These are phyloP conservation scores for Sandelia bainsii DNA, from an alignment of 2,797 vertebrate species.

Conservation along the genomic window DNA sequence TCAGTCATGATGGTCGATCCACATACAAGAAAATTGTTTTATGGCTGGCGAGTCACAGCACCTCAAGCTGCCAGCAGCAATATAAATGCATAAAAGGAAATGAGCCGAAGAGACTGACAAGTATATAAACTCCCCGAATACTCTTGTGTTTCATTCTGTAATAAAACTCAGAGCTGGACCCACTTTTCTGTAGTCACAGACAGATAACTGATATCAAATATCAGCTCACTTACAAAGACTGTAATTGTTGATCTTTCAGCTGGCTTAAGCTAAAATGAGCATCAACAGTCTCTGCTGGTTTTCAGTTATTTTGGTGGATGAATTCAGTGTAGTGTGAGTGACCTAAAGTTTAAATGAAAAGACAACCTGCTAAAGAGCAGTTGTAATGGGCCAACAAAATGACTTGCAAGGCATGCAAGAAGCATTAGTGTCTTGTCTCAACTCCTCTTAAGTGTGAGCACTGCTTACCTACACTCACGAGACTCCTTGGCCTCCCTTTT, in stretches of 20 bases:
- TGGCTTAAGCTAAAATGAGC: background rate
- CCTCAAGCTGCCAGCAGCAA: conserved; percentile 62
- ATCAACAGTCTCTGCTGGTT: conserved; percentile 15
- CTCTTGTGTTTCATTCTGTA: conserved; percentile 35
- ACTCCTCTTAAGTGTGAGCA: conserved; percentile 23
- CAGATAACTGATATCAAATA: conserved; percentile 19
- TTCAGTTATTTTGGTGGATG: conserved; percentile 5
- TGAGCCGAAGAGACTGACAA: conserved; percentile 67
- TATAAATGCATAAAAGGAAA: conserved; percentile 73
- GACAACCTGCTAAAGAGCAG: background rate
- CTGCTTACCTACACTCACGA: conserved; percentile 37
- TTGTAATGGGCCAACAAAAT: conserved; percentile 17
- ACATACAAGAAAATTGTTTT: conserved; percentile 62
- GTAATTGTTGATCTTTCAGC: conserved; percentile 16
- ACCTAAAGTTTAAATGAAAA: background rate
- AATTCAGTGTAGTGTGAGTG: background rate
- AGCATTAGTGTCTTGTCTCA: conserved; percentile 7
- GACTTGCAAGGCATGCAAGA: background rate
- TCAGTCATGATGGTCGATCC: conserved; percentile 47
- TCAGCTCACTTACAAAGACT: conserved; percentile 6
- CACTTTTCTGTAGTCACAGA: background rate
- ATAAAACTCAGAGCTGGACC: conserved; percentile 23
- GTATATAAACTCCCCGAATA: conserved; percentile 64
- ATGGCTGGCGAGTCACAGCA: conserved; percentile 45
- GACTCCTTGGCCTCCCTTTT: conserved; percentile 49